A percentile compares a stretch with the other conserved stretches of the same genome.
Conservation (phyloP, 2,797 vertebrate genomes). For the Numenius phaeopus region DNA sequence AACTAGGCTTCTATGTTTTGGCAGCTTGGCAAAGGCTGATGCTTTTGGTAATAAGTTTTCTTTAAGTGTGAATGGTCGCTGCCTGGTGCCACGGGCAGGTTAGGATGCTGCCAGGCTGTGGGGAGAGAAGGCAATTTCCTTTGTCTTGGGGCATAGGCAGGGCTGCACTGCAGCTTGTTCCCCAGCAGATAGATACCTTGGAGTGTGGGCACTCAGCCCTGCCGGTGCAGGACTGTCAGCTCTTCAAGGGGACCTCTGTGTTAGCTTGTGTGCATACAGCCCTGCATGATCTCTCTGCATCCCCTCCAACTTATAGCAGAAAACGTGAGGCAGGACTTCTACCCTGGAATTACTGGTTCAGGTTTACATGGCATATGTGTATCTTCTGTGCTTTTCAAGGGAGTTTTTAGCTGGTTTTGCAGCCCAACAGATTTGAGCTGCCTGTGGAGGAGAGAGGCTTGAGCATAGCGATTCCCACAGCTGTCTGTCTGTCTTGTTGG, state of each 20-base stretch:
- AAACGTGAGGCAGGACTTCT: not conserved
- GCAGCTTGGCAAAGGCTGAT: not conserved
- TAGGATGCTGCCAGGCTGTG: not conserved
- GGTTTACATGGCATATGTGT: not conserved
- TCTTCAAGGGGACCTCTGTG: accelerated
- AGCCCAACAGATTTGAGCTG: not conserved
- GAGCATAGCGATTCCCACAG: not conserved
- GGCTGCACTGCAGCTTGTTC: not conserved
- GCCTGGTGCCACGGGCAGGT: accelerated
- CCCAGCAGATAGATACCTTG: no score
- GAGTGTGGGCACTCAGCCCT: not conserved
- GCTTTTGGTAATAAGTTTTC: not conserved
- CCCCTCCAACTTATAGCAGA: accelerated
- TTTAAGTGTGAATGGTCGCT: not conserved
- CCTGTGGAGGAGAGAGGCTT: not conserved
- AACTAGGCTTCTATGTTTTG: not conserved
- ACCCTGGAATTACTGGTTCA: not conserved
- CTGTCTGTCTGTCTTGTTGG: not conserved
- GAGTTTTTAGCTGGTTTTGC: not conserved
- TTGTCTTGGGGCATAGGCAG: accelerated
- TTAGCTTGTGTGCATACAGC: not conserved
- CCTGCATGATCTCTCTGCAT: accelerated
- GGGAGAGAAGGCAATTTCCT: not conserved
- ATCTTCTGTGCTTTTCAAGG: not conserved
- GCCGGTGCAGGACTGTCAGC: not conserved